Base-by-base conservation (phyloP, 2,797 vertebrate genomes). In the Hoplostethus mediterraneus region DNA sequence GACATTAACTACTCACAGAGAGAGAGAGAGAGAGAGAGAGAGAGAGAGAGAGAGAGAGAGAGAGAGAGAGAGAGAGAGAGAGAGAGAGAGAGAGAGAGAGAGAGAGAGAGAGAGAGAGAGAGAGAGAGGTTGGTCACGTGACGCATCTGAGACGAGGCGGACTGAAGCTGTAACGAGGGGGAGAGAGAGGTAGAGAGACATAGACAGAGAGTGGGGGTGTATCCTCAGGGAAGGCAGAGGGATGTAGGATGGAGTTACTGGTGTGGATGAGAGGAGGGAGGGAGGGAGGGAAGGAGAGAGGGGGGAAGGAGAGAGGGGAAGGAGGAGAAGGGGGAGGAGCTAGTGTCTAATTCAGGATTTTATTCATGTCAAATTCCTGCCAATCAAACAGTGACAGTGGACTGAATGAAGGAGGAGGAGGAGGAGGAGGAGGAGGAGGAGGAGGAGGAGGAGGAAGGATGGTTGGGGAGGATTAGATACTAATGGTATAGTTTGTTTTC, bases 171-270 rank as follows among this genome's bases (percentile, higher is more conserved):
- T 5, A 33, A 44, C 63, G 53, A 74, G 2, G 14, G 42, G 14
- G 42, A 36, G 73, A 65, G 67, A 53, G 60, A 49, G 56, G 13
- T 47, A 52, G 38, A 67, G 67, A 64, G 38, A 31, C 58, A 47
- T 17, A 51, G 48, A 40, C 72, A 14, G 44, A 38, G 42, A 30
- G 58, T 2, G 70, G 77, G 78, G 77, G 75, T 59, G 86, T 75
- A 59, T 81, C 80, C 84, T 81, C 60, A 78, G 84, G 84, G 87
- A 82, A 83, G 79, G 71, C 66, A 82, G 73, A 87, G 74, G n/a
- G 76, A 81, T 80, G 82, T 64, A 82, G 84, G 87, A 78, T 77
- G 86, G 79, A 86, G 79, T 75, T 75, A 78, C 65, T 69, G 73
- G 79, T 80, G 79, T 65, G 67, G 10, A 60, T 1, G 6, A 21